Base-by-base conservation (phyloP, 2,797 vertebrate genomes). In the Pachyuromys duprasi region DNA sequence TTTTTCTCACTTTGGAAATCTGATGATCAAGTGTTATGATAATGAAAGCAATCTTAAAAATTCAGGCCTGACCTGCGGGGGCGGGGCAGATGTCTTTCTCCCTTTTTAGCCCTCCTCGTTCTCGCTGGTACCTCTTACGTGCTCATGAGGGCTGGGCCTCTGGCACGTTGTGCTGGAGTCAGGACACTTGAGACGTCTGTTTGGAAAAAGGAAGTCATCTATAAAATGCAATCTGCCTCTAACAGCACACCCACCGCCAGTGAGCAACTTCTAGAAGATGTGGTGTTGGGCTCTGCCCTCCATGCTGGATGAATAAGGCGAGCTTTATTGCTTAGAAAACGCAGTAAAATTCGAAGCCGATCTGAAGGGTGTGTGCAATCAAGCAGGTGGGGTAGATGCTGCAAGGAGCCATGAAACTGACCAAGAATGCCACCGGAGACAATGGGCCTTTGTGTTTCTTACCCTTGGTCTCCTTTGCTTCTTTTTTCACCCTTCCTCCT, bases 261-360 rank as follows among this genome's bases (percentile, higher is more conserved):
- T 76, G 81, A 89, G 28, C 79, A 91, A 81, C 76, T 91, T 96
- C 86, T 70, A 72, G 67, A 94, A 95, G 82, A 79, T 63, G 75
- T 86, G 67, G 86, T n/a, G 31, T 81, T 14, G 45, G 90, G 78
- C 80, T 65, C n/a, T 67, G 8, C 1, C 0, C 94, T 49, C 65
- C 28, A 42, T 81, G 60, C 63, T 89, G 62, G 84, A 31, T 79
- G 96, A 96, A 87, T 91, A 95, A 95, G 74, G 65, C 89, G 11
- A 95, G 93, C 91, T 97, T 97, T 97, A 97, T 95, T 96, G 94
- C 62, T 45, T 87, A 91, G 69, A 93, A 95, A 93, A 94, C 76
- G 72, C 86, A 93, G 91, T 97, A 96, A 97, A 97, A 93, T 96
- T 97, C n/a, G 55, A 96, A 97, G 94, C 80, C 96, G 96, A 90